Evolutionary conservation across 1,140 invertebrate species (phyloP).

Genomic region (Camponotus vicinus): DNA sequence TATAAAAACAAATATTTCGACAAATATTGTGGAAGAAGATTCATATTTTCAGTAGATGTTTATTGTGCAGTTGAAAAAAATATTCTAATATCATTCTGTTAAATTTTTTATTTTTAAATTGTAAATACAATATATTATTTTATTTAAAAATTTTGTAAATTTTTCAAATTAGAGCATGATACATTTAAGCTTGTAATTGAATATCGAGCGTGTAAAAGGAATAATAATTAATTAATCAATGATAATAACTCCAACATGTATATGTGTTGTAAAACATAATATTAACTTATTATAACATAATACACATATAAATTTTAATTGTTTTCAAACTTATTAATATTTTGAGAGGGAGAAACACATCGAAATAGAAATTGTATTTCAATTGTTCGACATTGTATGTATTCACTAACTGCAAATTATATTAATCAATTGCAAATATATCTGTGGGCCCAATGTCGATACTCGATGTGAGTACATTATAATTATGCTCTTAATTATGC

Average conservation of each 20-base stretch:
- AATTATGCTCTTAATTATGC: slow-evolving; percentile 47
- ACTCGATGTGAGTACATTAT: slow-evolving; percentile 8
- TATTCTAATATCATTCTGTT: slow-evolving; percentile 25
- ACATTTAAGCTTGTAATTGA: not conserved
- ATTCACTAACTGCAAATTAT: not conserved
- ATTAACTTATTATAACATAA: not conserved
- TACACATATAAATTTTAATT: slow-evolving; percentile 1
- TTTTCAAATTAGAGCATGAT: not conserved
- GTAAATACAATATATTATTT: not conserved
- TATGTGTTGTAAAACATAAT: not conserved
- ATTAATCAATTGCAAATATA: slow-evolving; percentile 16
- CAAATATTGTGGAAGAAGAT: too few relatives aligned
- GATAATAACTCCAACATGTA: not conserved
- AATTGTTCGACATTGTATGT: not conserved
- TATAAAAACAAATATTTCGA: too few relatives aligned
- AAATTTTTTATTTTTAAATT: slow-evolving; percentile 8
- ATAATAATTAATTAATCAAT: slow-evolving; percentile 27
- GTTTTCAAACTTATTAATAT: slow-evolving; percentile 11
- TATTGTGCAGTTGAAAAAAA: slow-evolving; percentile 34
- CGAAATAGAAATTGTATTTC: not conserved
- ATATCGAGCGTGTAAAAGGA: not conserved
- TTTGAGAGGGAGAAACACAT: not conserved
- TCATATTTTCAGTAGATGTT: not conserved
- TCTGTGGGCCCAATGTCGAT: not conserved
- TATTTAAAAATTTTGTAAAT: not conserved